Percentiles rank a stretch among this genome's conserved stretches.
These are phyloP conservation scores for Aspiorhynchus laticeps DNA, from an alignment of 2,113 vertebrate species.

Conservation along the genomic window DNA sequence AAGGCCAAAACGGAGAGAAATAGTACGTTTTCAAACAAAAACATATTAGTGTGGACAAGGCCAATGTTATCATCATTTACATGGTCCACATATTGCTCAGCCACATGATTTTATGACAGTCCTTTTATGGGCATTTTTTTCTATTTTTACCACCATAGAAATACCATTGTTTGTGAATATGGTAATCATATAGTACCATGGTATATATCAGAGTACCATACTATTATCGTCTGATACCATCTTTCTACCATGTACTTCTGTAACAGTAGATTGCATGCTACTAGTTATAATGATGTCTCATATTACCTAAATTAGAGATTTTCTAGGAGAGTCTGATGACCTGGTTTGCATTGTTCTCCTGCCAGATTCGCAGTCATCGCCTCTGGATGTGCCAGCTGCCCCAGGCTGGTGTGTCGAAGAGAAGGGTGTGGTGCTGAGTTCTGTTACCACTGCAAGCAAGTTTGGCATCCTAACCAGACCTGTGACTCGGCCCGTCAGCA, in stretches of 20 bases:
- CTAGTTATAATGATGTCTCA: not conserved
- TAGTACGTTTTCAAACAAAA: not conserved
- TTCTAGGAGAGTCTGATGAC: not conserved
- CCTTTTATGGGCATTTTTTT: not conserved
- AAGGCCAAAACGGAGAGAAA: too few relatives aligned
- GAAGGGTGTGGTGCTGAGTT: slow-evolving; percentile 98
- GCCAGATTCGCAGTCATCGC: slow-evolving; percentile 94
- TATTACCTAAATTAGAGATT: not conserved
- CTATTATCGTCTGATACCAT: not conserved
- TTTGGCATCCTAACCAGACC: slow-evolving; percentile 99
- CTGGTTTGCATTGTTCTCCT: slow-evolving; percentile 24
- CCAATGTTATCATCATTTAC: not conserved
- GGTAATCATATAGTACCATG: not conserved
- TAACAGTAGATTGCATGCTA: not conserved
- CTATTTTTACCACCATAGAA: not conserved
- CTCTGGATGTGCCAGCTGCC: slow-evolving; percentile 97
- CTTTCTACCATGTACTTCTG: not conserved
- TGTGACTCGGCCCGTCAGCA: slow-evolving; percentile 97
- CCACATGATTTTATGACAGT: not conserved
- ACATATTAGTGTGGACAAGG: too few relatives aligned
- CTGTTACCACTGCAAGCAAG: slow-evolving; percentile 99
- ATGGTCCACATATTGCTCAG: not conserved
- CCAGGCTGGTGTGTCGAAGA: slow-evolving; percentile 91
- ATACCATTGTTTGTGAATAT: not conserved
- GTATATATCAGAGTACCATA: not conserved